These are phyloP conservation scores for Caenorhabditis sp. DNA, from an alignment of 2,888 invertebrate genomes.

Conservation along the genomic window DNA sequence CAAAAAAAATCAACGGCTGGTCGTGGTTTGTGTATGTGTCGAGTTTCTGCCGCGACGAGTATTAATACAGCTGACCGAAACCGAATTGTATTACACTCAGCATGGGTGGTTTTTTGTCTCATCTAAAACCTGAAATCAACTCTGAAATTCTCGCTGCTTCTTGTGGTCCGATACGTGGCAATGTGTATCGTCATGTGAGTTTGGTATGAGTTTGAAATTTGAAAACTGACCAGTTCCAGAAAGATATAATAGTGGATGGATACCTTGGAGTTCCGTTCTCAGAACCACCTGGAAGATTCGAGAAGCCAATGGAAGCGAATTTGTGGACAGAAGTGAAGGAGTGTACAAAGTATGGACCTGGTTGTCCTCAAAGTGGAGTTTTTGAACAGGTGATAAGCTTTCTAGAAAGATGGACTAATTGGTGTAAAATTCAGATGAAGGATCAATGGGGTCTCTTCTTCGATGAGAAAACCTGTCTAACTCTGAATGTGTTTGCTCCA, in stretches of 20 bases:
- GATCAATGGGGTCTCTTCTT: constrained; percentile 6
- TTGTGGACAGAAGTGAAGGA: constrained; percentile 62
- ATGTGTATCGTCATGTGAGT: constrained; percentile 40
- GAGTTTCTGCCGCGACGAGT: constrained; percentile 17
- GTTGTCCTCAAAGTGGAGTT: constrained; percentile 49
- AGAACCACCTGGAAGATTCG: constrained; percentile 24
- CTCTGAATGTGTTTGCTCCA: constrained; percentile 37
- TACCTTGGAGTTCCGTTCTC: constrained; percentile 48
- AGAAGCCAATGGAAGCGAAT: constrained; percentile 22
- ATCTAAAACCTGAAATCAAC: constrained; percentile 29
- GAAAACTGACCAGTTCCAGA: background rate
- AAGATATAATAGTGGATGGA: constrained; percentile 34
- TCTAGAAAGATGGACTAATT: background rate
- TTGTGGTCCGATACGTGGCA: constrained; percentile 43
- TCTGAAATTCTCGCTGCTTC: constrained; percentile 23
- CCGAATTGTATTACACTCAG: constrained; percentile 41
- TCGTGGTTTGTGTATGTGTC: constrained; percentile 42
- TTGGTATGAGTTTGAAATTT: background rate
- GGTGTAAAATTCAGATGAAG: constrained; percentile 21
- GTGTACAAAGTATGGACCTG: constrained; percentile 49
- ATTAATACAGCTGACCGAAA: constrained; percentile 31
- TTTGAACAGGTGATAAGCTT: constrained; percentile 9
- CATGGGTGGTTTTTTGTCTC: constrained; percentile 48
- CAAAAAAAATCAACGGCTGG: background rate
- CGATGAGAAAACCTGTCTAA: constrained; percentile 30